Evolutionary conservation across 2,797 vertebrate genomes (phyloP).

Genomic region (Hemitrygon akajei): DNA sequence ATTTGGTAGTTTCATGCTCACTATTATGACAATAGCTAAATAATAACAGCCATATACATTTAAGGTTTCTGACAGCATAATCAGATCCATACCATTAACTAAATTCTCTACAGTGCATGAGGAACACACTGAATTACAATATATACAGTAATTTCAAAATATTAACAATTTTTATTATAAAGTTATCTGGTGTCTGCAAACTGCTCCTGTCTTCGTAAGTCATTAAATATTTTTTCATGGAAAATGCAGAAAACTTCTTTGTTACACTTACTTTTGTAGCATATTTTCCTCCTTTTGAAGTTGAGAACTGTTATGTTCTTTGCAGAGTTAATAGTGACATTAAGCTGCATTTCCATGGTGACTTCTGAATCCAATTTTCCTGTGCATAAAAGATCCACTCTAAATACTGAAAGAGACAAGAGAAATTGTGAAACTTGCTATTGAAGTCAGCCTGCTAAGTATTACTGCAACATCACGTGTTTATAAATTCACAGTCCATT

Average conservation of each 20-base stretch:
- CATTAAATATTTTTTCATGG: background rate
- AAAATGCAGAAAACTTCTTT: background rate
- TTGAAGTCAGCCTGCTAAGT: too few relatives aligned
- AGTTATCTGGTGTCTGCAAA: background rate
- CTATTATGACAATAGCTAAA: too few relatives aligned
- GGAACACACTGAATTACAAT: too few relatives aligned
- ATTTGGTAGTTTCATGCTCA: too few relatives aligned
- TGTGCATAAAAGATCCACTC: constrained; percentile 86
- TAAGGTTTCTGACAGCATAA: too few relatives aligned
- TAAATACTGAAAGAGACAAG: constrained; percentile 69
- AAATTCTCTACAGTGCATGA: too few relatives aligned
- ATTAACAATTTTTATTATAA: too few relatives aligned
- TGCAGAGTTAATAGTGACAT: constrained; percentile 75
- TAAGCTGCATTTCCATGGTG: constrained; percentile 86
- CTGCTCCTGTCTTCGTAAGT: background rate
- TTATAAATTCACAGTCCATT: background rate
- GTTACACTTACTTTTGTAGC: constrained; percentile 80
- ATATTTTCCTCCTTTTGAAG: constrained; percentile 99
- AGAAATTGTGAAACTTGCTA: background rate
- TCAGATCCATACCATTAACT: too few relatives aligned
- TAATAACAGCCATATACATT: too few relatives aligned
- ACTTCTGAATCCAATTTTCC: constrained; percentile 87
- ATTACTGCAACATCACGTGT: background rate
- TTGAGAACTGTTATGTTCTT: constrained; percentile 98
- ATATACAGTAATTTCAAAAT: too few relatives aligned